phyloP scores from a whole-genome alignment of 2,888 invertebrate species.

The Caenorhabditis panamensis region DNA sequence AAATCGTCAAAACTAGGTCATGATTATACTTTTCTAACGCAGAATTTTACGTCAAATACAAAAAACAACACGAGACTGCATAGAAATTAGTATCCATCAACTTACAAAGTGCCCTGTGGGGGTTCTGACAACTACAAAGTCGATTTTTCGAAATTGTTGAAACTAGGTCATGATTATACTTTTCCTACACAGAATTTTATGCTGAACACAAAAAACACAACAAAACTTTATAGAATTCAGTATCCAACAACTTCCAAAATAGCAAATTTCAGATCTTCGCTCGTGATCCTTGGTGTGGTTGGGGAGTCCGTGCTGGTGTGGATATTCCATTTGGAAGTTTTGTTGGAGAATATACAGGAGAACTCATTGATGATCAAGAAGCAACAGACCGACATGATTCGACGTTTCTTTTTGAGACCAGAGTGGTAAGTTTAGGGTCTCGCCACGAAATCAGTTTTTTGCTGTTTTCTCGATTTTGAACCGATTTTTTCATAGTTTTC shows the following conservation, averaged over 20 bases:
- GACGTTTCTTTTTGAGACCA: conserved; percentile 71
- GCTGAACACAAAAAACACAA: not conserved
- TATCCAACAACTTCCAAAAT: no score
- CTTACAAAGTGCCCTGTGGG: no score
- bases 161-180: not conserved
- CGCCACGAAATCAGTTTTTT: no score
- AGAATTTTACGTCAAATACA: no score
- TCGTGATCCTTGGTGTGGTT: conserved; percentile 64
- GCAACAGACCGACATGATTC: conserved; percentile 57
- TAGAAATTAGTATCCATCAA: no score
- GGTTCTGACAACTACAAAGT: no score
- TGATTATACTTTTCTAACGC: no score
- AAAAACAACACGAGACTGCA: no score
- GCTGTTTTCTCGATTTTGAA: no score
- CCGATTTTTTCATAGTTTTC: no score
- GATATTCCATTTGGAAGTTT: conserved; percentile 63
- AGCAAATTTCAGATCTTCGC: conserved; percentile 64
- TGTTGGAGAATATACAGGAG: conserved; percentile 72
- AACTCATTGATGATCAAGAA: conserved; percentile 66
- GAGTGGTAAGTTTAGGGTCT: conserved; percentile 54
- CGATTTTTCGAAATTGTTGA: not conserved
- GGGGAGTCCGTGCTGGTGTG: conserved; percentile 64
- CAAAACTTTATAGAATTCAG: not conserved
- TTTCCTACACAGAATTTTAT: not conserved
- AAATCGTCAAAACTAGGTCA: no score